These are phyloP conservation scores for Myiotriccus ornatus DNA, from an alignment of 2,797 vertebrate genomes.

Conservation along the genomic window DNA sequence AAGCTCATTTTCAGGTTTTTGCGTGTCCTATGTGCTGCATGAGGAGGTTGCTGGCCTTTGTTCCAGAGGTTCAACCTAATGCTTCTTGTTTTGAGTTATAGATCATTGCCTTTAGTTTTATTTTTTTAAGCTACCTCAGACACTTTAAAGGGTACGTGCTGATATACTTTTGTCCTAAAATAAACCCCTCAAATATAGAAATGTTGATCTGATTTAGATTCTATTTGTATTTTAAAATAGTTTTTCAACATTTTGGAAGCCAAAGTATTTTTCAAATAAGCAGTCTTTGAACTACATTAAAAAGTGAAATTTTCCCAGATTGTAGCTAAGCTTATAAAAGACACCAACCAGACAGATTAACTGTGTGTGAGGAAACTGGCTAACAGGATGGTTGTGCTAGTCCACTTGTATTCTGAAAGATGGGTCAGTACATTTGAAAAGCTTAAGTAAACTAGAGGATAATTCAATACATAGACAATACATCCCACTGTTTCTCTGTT, in stretches of 20 bases:
- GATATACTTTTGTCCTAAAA: background rate
- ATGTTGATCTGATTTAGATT: background rate
- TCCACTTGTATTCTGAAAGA: conserved; percentile 23
- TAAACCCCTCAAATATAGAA: background rate
- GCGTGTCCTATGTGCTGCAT: rapidly evolving
- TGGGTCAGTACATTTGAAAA: conserved; percentile 9
- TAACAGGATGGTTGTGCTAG: background rate
- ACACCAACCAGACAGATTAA: background rate
- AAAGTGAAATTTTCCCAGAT: background rate
- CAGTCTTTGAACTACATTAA: background rate
- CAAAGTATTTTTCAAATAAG: conserved; percentile 1
- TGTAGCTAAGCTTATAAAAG: background rate
- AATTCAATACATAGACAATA: conserved; percentile 53
- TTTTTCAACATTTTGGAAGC: background rate
- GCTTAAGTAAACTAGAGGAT: conserved; percentile 42
- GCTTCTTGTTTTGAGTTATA: background rate
- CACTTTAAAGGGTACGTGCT: background rate
- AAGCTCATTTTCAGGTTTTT: background rate
- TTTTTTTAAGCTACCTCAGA: background rate
- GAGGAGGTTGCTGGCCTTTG: background rate
- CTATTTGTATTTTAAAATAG: conserved; percentile 21
- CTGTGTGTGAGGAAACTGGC: background rate
- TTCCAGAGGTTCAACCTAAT: background rate
- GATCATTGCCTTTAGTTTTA: background rate
- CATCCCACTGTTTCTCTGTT: conserved; percentile 57